These are phyloP conservation scores for Atrina japonica DNA, from an alignment of 2,888 invertebrate genomes.

Conservation along the genomic window DNA sequence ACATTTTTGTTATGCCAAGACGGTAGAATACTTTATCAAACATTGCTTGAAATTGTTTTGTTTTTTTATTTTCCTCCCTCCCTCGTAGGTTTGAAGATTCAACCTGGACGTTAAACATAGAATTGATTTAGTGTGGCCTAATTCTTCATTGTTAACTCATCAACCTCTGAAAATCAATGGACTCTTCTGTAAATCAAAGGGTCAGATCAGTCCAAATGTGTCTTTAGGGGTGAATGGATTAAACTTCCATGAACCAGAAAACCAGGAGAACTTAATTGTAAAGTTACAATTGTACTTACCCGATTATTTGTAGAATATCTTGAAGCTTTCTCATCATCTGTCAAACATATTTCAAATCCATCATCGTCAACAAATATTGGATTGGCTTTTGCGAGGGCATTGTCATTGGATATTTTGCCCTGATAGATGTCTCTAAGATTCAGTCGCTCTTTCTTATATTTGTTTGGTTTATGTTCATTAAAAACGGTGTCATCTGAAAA, in stretches of 20 bases:
- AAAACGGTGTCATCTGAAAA: constrained; percentile 69
- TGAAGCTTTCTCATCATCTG: constrained; percentile 59
- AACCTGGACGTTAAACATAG: too few species aligned
- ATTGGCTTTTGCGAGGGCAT: constrained; percentile 59
- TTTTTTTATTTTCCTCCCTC: too few species aligned
- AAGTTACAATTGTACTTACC: constrained; percentile 5
- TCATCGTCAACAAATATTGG: constrained; percentile 58
- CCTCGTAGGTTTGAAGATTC: too few species aligned
- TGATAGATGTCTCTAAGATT: constrained; percentile 37
- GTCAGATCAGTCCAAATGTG: too few species aligned
- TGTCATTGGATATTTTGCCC: constrained; percentile 49
- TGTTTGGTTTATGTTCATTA: constrained; percentile 65
- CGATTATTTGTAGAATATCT: constrained; percentile 27
- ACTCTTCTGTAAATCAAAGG: too few species aligned
- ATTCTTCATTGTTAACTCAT: too few species aligned
- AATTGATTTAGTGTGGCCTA: too few species aligned
- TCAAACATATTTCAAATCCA: constrained; percentile 47
- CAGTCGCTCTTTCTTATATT: constrained; percentile 61
- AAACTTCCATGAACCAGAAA: background rate
- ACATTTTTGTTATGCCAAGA: too few species aligned
- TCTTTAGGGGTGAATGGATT: too few species aligned
- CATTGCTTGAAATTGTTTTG: too few species aligned
- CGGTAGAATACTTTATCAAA: too few species aligned
- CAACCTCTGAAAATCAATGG: too few species aligned
- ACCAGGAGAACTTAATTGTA: background rate